phyloP scores from a whole-genome alignment of 2,888 invertebrate species.

The Diarsia dahlii region DNA sequence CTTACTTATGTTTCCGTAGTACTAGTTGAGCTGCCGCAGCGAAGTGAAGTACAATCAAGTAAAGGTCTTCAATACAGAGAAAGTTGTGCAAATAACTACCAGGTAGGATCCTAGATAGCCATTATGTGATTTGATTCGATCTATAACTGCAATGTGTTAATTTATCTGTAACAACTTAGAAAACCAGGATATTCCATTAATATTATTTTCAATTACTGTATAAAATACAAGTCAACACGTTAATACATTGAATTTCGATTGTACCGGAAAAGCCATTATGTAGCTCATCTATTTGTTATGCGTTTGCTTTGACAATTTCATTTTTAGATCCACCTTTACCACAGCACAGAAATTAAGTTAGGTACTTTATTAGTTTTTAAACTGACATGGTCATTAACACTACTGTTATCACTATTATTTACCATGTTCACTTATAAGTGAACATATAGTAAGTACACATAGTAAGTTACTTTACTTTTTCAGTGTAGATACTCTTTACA shows the following conservation, averaged over 20 bases:
- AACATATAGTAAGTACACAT: too few species aligned
- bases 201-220: neutral
- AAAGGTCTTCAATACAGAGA: neutral
- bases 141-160: neutral
- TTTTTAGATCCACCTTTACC: slow-evolving; percentile 4
- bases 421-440: too few species aligned
- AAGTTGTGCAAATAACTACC: neutral
- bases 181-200: neutral
- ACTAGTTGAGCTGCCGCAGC: neutral
- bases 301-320: neutral
- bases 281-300: neutral
- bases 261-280: neutral
- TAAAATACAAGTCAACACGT: neutral
- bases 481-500: neutral
- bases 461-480: neutral
- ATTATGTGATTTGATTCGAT: neutral
- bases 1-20: neutral
- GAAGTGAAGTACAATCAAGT: neutral
- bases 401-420: too few species aligned
- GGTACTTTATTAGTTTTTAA: neutral
- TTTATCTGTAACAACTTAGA: neutral
- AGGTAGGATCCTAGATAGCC: neutral
- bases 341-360: neutral
- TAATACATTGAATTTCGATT: neutral
- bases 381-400: too few species aligned